Conservation (phyloP, 2,888 invertebrate genomes). For the Unio delphinus region DNA sequence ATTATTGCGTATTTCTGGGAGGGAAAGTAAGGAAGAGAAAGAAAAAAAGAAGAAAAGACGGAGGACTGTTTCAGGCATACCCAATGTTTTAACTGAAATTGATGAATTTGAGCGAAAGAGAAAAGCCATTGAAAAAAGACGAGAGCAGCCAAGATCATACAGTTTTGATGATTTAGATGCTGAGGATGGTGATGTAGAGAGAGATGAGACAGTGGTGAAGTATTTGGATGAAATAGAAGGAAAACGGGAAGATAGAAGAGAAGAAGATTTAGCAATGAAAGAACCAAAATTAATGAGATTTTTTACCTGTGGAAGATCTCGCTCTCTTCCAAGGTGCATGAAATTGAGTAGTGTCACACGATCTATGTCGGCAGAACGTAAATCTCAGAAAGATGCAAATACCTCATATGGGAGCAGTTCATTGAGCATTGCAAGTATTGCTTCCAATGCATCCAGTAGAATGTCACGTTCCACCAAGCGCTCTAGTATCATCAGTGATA, state of each 20-base stretch:
- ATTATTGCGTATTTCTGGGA: conserved; percentile 85
- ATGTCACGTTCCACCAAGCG: conserved; percentile 51
- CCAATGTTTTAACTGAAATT: conserved; percentile 58
- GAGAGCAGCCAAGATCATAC: conserved; percentile 51
- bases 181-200: conserved; percentile 27
- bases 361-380: conserved; percentile 31
- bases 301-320: conserved; percentile 57
- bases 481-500: conserved; percentile 57
- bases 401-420: conserved; percentile 40
- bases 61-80: conserved; percentile 61
- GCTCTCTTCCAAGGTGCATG: conserved; percentile 58
- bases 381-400: conserved; percentile 28
- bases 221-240: conserved; percentile 62
- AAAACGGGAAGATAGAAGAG: conserved; percentile 56
- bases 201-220: conserved; percentile 56
- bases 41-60: conserved; percentile 49
- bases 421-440: conserved; percentile 48
- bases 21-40: conserved; percentile 35
- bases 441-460: conserved; percentile 42
- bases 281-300: conserved; percentile 52
- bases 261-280: conserved; percentile 47
- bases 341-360: conserved; percentile 37
- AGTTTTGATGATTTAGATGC: conserved; percentile 60
- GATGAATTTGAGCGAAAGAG: conserved; percentile 54
- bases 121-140: conserved; percentile 23